Evolutionary conservation across 1,140 invertebrate genomes (phyloP).

Genomic region (Uloborus diversus): DNA sequence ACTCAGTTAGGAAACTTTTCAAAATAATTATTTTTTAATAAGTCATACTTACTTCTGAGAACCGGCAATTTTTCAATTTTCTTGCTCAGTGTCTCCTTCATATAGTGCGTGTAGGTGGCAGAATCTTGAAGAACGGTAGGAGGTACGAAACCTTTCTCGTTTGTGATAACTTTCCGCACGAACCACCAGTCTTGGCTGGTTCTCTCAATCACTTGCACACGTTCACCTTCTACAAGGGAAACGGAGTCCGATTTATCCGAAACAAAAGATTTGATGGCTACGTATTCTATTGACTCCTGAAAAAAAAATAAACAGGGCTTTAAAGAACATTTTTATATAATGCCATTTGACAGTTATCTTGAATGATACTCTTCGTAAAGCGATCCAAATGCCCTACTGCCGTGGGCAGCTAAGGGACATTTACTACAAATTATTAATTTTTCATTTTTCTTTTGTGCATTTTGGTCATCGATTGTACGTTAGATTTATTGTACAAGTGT

Average conservation of each 20-base stretch:
- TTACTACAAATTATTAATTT: too few species aligned
- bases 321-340: too few species aligned
- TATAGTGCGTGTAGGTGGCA: slow-evolving; percentile 79
- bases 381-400: too few species aligned
- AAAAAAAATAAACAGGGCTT: slow-evolving; percentile 36
- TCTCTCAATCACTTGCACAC: slow-evolving; percentile 79
- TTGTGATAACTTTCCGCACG: slow-evolving; percentile 86
- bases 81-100: slow-evolving; percentile 87
- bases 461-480: too few species aligned
- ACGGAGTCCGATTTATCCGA: slow-evolving; percentile 85
- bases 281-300: slow-evolving; percentile 42
- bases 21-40: too few species aligned
- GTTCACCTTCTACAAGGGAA: slow-evolving; percentile 88
- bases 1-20: too few species aligned
- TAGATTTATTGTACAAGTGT: too few species aligned
- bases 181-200: slow-evolving; percentile 88
- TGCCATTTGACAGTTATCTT: too few species aligned
- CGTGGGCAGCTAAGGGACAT: too few species aligned
- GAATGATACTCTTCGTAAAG: too few species aligned
- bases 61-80: slow-evolving; percentile 91
- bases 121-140: slow-evolving; percentile 86
- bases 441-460: too few species aligned
- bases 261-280: slow-evolving; percentile 82
- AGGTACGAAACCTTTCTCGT: slow-evolving; percentile 93
- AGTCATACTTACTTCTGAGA: slow-evolving; percentile 87